Evolutionary conservation across 2,888 invertebrate genomes (phyloP).

Genomic region (Carabus problematicus): DNA sequence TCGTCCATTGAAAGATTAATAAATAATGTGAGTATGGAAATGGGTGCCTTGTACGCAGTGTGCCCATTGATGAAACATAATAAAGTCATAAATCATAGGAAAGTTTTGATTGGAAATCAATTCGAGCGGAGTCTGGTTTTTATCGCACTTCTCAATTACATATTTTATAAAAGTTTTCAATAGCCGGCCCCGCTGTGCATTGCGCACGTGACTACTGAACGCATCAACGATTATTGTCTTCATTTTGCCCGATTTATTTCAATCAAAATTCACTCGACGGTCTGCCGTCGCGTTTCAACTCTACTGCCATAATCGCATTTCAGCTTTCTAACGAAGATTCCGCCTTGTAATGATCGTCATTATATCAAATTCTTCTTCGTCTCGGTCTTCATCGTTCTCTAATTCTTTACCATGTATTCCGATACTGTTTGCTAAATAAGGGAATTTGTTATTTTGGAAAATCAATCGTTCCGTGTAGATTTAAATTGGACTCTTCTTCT

Average conservation of each 20-base stretch:
- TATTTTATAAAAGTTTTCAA: conserved; percentile 37
- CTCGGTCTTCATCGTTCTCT: background rate
- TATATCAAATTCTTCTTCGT: conserved; percentile 12
- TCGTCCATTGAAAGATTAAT: background rate
- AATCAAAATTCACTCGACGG: conserved; percentile 26
- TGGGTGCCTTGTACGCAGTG: conserved; percentile 20
- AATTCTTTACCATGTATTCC: conserved; percentile 1
- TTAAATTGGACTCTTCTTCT: background rate
- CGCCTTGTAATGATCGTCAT: conserved; percentile 16
- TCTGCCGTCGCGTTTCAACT: conserved; percentile 2
- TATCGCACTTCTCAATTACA: conserved; percentile 40
- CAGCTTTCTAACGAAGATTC: conserved; percentile 21
- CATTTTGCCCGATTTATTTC: conserved; percentile 19
- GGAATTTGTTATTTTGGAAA: background rate
- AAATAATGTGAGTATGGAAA: background rate
- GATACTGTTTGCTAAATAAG: conserved; percentile 14
- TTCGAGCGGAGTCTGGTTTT: conserved; percentile 18
- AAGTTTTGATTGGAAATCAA: conserved; percentile 34
- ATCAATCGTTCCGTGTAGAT: background rate
- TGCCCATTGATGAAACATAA: conserved; percentile 31
- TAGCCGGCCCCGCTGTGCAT: background rate
- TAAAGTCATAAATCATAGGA: conserved; percentile 32
- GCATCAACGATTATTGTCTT: conserved; percentile 6
- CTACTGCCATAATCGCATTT: background rate
- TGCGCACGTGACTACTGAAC: conserved; percentile 4